Evolutionary conservation across 1,140 invertebrate species (phyloP).

Genomic region (Orchestia grillus): DNA sequence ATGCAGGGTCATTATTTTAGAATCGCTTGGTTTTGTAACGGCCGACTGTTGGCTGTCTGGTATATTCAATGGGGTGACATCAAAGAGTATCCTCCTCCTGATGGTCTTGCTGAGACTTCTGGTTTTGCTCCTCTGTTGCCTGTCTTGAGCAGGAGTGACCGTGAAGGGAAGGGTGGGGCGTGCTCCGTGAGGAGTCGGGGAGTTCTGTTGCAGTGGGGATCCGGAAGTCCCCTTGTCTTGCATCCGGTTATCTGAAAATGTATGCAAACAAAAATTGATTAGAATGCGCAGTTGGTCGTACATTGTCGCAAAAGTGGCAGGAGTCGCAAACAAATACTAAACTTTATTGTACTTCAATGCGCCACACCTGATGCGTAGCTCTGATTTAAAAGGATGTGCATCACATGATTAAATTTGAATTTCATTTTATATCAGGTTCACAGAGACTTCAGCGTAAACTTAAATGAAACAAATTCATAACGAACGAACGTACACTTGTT

Average conservation of each 20-base stretch:
- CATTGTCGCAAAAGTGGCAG: neutral
- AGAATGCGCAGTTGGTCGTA: neutral
- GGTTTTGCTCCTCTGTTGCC: neutral
- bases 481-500: neutral
- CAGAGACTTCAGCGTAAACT: neutral
- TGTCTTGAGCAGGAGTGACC: neutral
- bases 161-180: neutral
- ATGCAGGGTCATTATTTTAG: neutral
- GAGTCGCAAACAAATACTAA: neutral
- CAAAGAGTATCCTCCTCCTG: neutral
- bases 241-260: neutral
- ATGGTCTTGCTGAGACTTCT: neutral
- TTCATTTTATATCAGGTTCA: neutral
- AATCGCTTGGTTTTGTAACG: neutral
- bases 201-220: neutral
- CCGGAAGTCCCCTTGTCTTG: neutral
- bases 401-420: neutral
- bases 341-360: neutral
- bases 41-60: neutral
- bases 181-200: neutral
- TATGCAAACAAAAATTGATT: neutral
- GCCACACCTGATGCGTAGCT: neutral
- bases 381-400: neutral
- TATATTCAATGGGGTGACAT: neutral
- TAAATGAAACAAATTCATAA: neutral